Conservation (phyloP, 2,113 vertebrate genomes). For the Pterophyllum scalare region DNA sequence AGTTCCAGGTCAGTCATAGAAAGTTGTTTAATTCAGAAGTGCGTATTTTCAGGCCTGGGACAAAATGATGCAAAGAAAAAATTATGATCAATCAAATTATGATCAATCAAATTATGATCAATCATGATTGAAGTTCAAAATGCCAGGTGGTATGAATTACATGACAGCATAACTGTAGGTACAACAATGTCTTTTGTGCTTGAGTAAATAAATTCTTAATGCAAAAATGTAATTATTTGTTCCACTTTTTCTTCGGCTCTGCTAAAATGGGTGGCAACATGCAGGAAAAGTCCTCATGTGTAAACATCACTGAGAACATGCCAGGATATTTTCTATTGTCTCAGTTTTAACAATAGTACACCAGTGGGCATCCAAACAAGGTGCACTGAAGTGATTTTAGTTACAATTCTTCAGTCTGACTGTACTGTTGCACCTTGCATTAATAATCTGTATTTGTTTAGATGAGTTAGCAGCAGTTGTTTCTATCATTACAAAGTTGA, state of each 20-base stretch:
- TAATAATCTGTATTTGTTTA: background rate
- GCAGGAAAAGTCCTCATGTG: background rate
- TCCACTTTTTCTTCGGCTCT: background rate
- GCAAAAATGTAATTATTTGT: background rate
- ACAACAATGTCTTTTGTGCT: too few relatives aligned
- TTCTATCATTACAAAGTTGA: background rate
- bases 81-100: background rate
- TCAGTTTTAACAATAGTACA: background rate
- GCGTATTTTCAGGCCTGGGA: background rate
- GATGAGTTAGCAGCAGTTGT: background rate
- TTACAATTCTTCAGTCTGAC: background rate
- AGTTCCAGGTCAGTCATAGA: slow-evolving; percentile 83
- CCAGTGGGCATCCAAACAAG: background rate
- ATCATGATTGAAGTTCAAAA: background rate
- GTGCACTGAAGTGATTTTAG: background rate
- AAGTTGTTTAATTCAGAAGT: background rate
- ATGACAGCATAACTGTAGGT: too few relatives aligned
- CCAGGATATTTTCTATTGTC: background rate
- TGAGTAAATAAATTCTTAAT: background rate
- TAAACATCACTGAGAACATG: background rate
- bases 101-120: background rate
- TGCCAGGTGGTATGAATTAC: background rate
- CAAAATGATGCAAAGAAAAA: background rate
- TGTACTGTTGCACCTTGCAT: background rate
- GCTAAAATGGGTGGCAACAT: background rate